phyloP scores from a whole-genome alignment of 2,888 invertebrate species.

The Noctua janthina region DNA sequence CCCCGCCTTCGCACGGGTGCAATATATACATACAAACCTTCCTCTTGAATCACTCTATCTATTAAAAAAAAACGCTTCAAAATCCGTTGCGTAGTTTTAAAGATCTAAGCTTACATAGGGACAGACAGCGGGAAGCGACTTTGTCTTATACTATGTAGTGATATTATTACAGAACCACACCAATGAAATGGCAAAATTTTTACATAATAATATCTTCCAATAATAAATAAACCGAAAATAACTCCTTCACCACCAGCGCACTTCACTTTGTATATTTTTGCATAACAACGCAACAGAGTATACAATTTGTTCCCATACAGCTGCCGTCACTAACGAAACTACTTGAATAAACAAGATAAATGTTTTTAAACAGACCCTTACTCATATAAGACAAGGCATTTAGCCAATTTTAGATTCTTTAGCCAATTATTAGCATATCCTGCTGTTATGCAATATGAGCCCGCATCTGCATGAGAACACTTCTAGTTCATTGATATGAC shows the following conservation, averaged over 20 bases:
- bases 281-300: constrained; percentile 18
- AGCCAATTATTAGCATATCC: constrained; percentile 89
- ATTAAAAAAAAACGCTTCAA: no score
- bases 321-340: constrained; percentile 24
- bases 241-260: constrained; percentile 13
- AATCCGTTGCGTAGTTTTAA: no score
- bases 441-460: constrained; percentile 76
- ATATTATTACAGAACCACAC: neutral
- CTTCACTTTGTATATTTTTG: constrained; percentile 37
- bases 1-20: no score
- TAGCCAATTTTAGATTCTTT: constrained; percentile 79
- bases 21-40: no score
- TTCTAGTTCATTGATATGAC: constrained; percentile 46
- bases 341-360: constrained; percentile 55
- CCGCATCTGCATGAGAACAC: constrained; percentile 69
- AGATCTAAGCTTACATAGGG: no score
- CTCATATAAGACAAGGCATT: constrained; percentile 68
- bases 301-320: constrained; percentile 25
- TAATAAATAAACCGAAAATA: constrained; percentile 8
- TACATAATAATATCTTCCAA: neutral
- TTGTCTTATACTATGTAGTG: no score
- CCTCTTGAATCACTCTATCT: no score
- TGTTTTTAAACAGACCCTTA: constrained; percentile 60
- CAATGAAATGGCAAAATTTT: neutral
- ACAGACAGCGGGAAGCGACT: no score